These are phyloP conservation scores for Solen grandis DNA, from an alignment of 1,140 invertebrate genomes.

Conservation along the genomic window DNA sequence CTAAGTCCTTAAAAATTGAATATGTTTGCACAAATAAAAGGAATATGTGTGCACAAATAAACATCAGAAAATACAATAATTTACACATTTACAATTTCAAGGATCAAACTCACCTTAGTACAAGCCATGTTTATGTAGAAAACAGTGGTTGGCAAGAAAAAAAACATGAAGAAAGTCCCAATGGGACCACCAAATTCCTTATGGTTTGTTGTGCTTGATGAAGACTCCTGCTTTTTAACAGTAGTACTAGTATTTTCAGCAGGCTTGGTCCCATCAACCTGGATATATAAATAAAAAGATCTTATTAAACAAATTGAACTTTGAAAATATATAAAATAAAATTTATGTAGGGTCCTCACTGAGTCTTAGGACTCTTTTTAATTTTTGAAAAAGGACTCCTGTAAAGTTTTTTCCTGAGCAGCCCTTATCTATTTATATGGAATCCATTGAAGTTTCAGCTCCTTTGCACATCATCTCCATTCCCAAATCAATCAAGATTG, in stretches of 20 bases:
- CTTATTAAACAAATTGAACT: not conserved
- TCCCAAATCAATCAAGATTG: too few relatives aligned
- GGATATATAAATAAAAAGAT: not conserved
- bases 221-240: conserved; percentile 54
- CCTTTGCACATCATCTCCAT: too few relatives aligned
- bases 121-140: conserved; percentile 74
- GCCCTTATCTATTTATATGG: too few relatives aligned
- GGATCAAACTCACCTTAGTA: conserved; percentile 68
- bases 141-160: conserved; percentile 69
- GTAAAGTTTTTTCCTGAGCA: not conserved
- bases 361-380: not conserved
- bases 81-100: too few relatives aligned
- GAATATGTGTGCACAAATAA: too few relatives aligned
- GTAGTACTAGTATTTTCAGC: conserved; percentile 3
- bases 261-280: not conserved
- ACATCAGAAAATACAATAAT: too few relatives aligned
- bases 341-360: not conserved
- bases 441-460: too few relatives aligned
- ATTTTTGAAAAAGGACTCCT: not conserved
- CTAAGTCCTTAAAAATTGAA: too few relatives aligned
- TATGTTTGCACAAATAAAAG: too few relatives aligned
- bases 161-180: conserved; percentile 71
- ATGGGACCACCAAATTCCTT: conserved; percentile 76
- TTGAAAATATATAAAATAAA: not conserved
- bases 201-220: conserved; percentile 38